These are phyloP conservation scores for Drosophila pallidifrons DNA, from an alignment of 1,140 invertebrate genomes.

Conservation along the genomic window DNA sequence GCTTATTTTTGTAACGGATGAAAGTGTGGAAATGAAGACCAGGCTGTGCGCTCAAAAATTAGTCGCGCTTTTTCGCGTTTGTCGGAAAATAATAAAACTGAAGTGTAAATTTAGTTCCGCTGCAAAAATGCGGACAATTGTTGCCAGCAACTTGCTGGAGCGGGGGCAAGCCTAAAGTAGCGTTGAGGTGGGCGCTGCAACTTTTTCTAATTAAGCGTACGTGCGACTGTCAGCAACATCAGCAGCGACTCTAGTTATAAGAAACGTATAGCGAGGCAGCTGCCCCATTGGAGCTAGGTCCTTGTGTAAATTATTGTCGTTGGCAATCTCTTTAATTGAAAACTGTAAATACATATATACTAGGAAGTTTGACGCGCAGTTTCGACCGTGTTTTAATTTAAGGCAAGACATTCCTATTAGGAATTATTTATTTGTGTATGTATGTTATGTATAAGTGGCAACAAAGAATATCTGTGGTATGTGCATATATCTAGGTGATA, in stretches of 20 bases:
- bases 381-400: not conserved
- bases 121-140: constrained; percentile 64
- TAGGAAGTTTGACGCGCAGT: not conserved
- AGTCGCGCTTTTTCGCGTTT: constrained; percentile 68
- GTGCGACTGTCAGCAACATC: constrained; percentile 76
- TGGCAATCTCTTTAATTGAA: constrained; percentile 83
- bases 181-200: constrained; percentile 60
- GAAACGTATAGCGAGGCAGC: not conserved
- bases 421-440: too few relatives aligned
- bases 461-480: too few relatives aligned
- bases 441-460: too few relatives aligned
- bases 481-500: too few relatives aligned
- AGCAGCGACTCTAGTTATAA: constrained; percentile 35
- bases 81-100: constrained; percentile 78
- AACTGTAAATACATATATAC: constrained; percentile 39
- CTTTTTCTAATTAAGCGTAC: constrained; percentile 83
- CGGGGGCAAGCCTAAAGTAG: constrained; percentile 28
- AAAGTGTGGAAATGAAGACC: not conserved
- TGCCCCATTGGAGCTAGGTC: constrained; percentile 29
- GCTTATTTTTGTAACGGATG: constrained; percentile 8
- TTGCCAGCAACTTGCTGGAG: constrained; percentile 42
- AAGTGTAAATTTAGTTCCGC: constrained; percentile 81
- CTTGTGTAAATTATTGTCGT: constrained; percentile 79
- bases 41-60: constrained; percentile 62
- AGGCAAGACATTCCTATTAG: too few relatives aligned